A percentile compares a stretch with the other conserved stretches of the same genome.
Evolutionary conservation across 1,140 invertebrate genomes (phyloP).

Genomic region (Semibalanus balanoides): DNA sequence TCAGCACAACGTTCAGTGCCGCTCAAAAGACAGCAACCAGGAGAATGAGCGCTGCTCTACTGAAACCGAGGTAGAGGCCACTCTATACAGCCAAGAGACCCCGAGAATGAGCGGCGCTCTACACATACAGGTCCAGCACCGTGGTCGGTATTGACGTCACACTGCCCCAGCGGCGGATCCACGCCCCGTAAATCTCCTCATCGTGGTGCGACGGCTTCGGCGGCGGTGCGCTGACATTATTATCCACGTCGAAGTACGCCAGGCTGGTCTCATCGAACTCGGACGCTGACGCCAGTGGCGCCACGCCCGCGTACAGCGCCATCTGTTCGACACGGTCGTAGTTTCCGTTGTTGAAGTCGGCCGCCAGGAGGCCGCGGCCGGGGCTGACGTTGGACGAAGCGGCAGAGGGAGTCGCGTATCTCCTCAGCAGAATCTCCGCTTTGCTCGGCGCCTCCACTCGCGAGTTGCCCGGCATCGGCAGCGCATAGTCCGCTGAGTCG

Average conservation of each 20-base stretch:
- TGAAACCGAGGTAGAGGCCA: no score
- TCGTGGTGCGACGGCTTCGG: not conserved
- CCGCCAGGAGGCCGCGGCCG: not conserved
- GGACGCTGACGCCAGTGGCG: not conserved
- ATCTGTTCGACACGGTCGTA: not conserved
- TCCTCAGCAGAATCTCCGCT: not conserved
- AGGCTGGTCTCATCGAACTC: not conserved
- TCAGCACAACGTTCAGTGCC: no score
- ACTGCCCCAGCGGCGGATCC: not conserved
- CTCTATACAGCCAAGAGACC: no score
- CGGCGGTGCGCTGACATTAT: not conserved
- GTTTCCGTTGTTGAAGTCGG: not conserved
- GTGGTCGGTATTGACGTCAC: not conserved
- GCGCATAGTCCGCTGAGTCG: not conserved
- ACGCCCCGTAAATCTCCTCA: not conserved
- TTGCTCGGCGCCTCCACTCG: not conserved
- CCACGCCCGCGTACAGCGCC: not conserved
- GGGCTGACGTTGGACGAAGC: no score
- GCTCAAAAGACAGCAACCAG: no score
- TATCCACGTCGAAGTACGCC: not conserved
- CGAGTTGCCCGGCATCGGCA: not conserved
- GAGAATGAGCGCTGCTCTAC: no score
- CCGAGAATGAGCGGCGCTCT: not conserved
- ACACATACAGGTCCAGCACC: not conserved
- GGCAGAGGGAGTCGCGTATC: not conserved